Evolutionary conservation across 2,113 vertebrate genomes (phyloP).

Genomic region (Acinonyx jubatus): DNA sequence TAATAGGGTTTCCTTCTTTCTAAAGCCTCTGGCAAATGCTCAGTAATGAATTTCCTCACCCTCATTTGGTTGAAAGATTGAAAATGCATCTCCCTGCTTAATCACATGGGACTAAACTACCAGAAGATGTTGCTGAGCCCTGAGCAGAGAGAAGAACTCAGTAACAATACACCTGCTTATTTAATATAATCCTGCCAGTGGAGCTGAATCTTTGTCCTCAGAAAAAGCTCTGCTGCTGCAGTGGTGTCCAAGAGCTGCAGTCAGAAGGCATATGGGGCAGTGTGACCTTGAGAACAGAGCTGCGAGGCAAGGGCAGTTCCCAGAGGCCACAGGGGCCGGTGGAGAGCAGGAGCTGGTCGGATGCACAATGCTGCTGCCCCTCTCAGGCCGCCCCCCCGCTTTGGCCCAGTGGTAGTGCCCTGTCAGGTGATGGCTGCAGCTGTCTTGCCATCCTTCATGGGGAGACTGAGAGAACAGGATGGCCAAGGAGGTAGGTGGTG

Average conservation of each 20-base stretch:
- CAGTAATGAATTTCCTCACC: conserved; percentile 22
- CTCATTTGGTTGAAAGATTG: conserved; percentile 34
- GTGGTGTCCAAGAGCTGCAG: neutral
- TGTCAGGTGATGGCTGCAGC: neutral
- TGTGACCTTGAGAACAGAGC: conserved; percentile 62
- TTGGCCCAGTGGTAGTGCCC: neutral
- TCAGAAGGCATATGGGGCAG: neutral
- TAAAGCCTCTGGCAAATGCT: neutral
- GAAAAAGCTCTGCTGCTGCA: neutral
- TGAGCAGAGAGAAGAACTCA: neutral
- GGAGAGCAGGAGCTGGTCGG: neutral
- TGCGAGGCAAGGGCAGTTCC: neutral
- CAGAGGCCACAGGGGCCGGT: neutral
- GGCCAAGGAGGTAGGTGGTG: neutral
- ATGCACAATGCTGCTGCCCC: accelerated
- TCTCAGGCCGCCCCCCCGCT: neutral
- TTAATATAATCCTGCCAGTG: conserved; percentile 27
- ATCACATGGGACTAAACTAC: conserved; percentile 27
- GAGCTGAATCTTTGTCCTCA: conserved; percentile 15
- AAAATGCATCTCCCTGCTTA: neutral
- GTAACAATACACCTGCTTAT: neutral
- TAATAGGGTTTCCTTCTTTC: neutral
- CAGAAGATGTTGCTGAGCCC: conserved; percentile 43
- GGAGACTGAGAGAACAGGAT: neutral
- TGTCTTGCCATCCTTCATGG: neutral